Percentiles rank a stretch among this genome's conserved stretches.
phyloP scores from a whole-genome alignment of 2,797 vertebrate genomes.

The Sphenopsis melanotis region DNA sequence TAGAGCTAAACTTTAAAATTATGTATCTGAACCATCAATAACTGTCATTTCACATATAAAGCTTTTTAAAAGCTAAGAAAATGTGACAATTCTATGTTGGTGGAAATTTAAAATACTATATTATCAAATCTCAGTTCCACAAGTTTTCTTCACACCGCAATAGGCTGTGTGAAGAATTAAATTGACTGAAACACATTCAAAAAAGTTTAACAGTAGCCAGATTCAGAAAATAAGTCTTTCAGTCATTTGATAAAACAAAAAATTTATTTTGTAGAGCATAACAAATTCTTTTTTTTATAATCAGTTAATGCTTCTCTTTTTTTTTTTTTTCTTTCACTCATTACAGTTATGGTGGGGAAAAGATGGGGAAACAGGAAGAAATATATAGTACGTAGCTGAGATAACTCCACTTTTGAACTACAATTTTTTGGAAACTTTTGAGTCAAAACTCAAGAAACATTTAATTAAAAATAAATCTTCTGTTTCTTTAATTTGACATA shows the following conservation, averaged over 20 bases:
- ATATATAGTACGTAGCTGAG: not conserved
- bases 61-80: not conserved
- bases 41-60: not conserved
- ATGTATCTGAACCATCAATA: not conserved
- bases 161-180: not conserved
- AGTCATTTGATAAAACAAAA: not conserved
- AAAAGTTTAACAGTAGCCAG: not conserved
- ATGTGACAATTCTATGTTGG: not conserved
- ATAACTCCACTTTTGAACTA: not conserved
- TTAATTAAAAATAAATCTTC: not conserved
- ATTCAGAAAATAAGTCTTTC: not conserved
- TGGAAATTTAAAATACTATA: not conserved
- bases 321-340: not conserved
- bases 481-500: not conserved
- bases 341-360: fast-evolving
- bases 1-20: not conserved
- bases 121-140: not conserved
- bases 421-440: not conserved
- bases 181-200: not conserved
- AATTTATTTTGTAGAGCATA: not conserved
- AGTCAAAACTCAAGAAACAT: not conserved
- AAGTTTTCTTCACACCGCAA: not conserved
- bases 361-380: not conserved
- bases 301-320: fast-evolving
- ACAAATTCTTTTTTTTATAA: not conserved